A percentile compares a stretch with the other conserved stretches of the same genome.
phyloP scores from a whole-genome alignment of 2,797 vertebrate genomes.

The Dromococcyx pavoninus region DNA sequence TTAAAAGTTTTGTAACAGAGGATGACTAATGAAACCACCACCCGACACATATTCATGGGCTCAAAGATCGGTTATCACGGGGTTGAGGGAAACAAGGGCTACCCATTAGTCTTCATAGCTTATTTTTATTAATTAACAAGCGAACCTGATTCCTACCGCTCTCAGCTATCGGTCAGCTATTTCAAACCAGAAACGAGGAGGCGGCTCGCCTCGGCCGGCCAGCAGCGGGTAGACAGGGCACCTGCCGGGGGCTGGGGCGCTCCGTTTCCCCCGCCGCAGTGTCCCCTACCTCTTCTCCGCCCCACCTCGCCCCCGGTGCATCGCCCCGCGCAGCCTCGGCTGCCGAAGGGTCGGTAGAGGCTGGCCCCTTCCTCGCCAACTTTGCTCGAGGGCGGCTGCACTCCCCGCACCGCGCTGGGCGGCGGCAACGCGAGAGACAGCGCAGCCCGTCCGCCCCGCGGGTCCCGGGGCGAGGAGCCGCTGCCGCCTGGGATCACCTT shows the following conservation, averaged over 20 bases:
- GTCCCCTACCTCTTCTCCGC: neutral
- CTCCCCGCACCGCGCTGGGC: neutral
- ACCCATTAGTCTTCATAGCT: accelerated
- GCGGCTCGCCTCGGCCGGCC: neutral
- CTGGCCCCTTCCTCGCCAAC: neutral
- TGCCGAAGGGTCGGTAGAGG: neutral
- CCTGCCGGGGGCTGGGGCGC: neutral
- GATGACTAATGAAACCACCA: neutral
- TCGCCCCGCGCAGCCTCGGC: neutral
- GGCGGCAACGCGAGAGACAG: neutral
- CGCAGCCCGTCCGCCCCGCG: neutral
- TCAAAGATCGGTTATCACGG: accelerated
- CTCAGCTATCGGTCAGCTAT: accelerated
- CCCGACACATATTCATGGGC: accelerated
- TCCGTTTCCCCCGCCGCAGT: neutral
- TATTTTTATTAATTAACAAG: neutral
- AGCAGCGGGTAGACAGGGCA: neutral
- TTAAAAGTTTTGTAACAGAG: neutral
- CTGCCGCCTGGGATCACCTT: neutral
- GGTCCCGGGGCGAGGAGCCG: neutral
- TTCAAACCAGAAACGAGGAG: accelerated
- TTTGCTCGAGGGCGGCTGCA: neutral
- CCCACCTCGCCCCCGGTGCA: neutral
- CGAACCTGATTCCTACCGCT: accelerated
- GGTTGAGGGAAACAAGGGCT: neutral